These are phyloP conservation scores for Seriola aureovittata DNA, from an alignment of 2,113 vertebrate genomes.

Conservation along the genomic window DNA sequence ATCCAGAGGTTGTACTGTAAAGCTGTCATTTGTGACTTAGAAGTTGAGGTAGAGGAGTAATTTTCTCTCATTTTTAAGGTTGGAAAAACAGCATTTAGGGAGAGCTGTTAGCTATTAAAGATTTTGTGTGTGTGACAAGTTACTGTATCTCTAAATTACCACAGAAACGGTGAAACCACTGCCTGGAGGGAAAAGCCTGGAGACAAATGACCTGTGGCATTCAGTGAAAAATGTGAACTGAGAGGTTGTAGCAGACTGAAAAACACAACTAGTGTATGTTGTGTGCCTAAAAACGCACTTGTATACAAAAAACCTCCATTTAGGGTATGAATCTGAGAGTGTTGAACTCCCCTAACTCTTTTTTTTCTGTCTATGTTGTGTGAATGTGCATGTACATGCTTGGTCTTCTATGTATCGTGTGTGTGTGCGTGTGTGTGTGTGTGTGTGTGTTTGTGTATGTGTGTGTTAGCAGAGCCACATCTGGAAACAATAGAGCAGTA, in stretches of 20 bases:
- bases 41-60: conserved; percentile 10
- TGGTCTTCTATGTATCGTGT: conserved; percentile 11
- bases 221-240: conserved; percentile 2
- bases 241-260: not conserved
- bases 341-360: conserved; percentile 17
- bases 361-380: conserved; percentile 20
- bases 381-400: conserved; percentile 34
- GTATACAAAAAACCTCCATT: conserved; percentile 32
- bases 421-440: conserved; percentile 27
- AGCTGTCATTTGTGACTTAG: conserved; percentile 27
- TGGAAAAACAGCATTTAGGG: conserved; percentile 15
- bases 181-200: conserved; percentile 10
- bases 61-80: conserved; percentile 24
- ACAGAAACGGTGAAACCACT: conserved; percentile 32
- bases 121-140: conserved; percentile 40
- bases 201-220: conserved; percentile 44
- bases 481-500: conserved; percentile 80
- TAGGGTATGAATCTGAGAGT: conserved; percentile 30
- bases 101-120: not conserved
- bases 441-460: conserved; percentile 27
- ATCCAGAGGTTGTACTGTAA: conserved; percentile 13
- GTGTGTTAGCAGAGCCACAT: conserved; percentile 63
- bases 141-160: conserved; percentile 22
- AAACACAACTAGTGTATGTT: not conserved
- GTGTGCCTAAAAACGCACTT: conserved; percentile 13